Conservation (phyloP, 2,888 invertebrate species). For the Iselma pallidipennis region DNA sequence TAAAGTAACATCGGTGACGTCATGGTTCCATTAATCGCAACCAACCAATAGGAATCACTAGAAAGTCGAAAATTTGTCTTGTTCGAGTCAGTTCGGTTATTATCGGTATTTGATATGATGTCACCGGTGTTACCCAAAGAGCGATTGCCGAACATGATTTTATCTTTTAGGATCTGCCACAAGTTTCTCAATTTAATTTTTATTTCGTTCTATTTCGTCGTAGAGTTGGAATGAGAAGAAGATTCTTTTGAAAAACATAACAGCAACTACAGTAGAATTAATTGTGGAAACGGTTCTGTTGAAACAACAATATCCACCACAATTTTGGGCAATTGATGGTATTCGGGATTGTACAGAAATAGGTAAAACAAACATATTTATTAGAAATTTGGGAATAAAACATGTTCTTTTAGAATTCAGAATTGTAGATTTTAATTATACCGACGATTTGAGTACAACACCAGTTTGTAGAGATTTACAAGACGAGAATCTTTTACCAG, state of each 20-base stretch:
- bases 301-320: background rate
- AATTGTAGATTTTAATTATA: background rate
- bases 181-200: too few relatives aligned
- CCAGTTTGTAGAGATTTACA: background rate
- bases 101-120: too few relatives aligned
- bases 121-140: too few relatives aligned
- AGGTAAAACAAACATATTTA: background rate
- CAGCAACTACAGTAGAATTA: background rate
- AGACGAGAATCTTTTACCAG: background rate
- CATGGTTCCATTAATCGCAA: too few relatives aligned
- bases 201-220: background rate
- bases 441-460: background rate
- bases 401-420: background rate
- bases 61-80: too few relatives aligned
- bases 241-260: background rate
- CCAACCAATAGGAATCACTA: too few relatives aligned
- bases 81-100: too few relatives aligned
- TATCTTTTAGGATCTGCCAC: too few relatives aligned
- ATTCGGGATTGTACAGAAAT: background rate
- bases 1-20: too few relatives aligned
- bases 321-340: background rate
- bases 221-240: background rate
- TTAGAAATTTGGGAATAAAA: background rate
- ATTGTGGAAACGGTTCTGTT: background rate
- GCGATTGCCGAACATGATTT: too few relatives aligned